Conservation (phyloP, 2,113 vertebrate genomes). For the Perca fluviatilis region DNA sequence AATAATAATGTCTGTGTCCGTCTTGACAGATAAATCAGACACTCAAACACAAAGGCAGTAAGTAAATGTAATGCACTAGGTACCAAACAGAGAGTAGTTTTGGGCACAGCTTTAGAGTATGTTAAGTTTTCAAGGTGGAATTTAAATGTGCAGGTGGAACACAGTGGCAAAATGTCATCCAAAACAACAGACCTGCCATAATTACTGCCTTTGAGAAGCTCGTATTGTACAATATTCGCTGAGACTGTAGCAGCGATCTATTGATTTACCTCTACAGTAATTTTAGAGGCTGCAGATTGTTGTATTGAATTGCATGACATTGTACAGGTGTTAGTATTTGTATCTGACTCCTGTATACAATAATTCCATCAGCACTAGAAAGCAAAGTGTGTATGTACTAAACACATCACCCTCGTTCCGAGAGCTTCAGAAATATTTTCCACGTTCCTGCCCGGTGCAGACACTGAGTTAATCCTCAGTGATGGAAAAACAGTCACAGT, state of each 20-base stretch:
- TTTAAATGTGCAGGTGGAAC: not conserved
- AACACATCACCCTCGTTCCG: not conserved
- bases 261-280: not conserved
- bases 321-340: not conserved
- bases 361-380: slow-evolving; percentile 13
- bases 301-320: not conserved
- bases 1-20: not conserved
- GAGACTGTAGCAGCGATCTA: not conserved
- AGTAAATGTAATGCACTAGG: not conserved
- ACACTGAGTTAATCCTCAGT: slow-evolving; percentile 52
- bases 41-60: not conserved
- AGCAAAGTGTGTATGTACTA: not conserved
- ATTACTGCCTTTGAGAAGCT: not conserved
- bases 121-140: not conserved
- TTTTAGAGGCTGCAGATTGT: not conserved
- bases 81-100: not conserved
- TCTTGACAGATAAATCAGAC: not conserved
- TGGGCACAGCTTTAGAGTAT: not conserved
- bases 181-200: not conserved
- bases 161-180: not conserved
- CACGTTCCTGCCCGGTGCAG: slow-evolving; percentile 4
- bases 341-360: not conserved
- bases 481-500: slow-evolving; percentile 60
- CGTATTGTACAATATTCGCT: not conserved
- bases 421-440: slow-evolving; percentile 1